Percentiles rank a stretch among this genome's conserved stretches.
Evolutionary conservation across 2,113 vertebrate species (phyloP).

Genomic region (Corynorhinus townsendii): DNA sequence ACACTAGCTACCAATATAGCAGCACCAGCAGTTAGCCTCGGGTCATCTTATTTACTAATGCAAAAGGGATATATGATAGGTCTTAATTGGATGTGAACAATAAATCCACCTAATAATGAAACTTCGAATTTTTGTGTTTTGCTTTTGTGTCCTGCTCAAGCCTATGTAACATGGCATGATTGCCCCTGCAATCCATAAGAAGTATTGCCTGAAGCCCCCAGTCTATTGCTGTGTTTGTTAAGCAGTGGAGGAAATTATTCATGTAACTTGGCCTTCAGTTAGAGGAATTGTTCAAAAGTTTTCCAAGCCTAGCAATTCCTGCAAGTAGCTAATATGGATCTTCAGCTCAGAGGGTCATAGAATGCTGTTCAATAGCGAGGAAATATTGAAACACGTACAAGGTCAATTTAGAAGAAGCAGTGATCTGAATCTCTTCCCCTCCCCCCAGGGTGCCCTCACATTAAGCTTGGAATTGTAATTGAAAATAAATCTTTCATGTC

Average conservation of each 20-base stretch:
- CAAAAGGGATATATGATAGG: neutral
- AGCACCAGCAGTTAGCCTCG: neutral
- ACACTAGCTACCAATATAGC: neutral
- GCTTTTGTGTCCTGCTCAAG: neutral
- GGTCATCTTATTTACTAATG: neutral
- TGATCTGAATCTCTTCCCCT: slow-evolving; percentile 52
- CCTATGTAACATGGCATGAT: neutral
- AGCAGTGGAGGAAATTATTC: slow-evolving; percentile 39
- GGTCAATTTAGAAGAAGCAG: slow-evolving; percentile 59
- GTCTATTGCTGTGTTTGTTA: neutral
- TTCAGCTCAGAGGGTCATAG: slow-evolving; percentile 45
- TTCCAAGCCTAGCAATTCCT: neutral
- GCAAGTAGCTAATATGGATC: slow-evolving; percentile 20
- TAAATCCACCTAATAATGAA: neutral
- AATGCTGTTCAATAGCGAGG: neutral
- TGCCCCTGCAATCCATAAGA: neutral
- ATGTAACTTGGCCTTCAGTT: neutral
- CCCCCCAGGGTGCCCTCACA: slow-evolving; percentile 24
- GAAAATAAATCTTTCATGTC: slow-evolving; percentile 68
- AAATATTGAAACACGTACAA: slow-evolving; percentile 61
- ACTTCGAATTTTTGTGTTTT: neutral
- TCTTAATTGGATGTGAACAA: slow-evolving; percentile 18
- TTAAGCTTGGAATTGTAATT: slow-evolving; percentile 57
- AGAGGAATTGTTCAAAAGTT: slow-evolving; percentile 43
- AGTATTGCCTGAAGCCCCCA: neutral